These are phyloP conservation scores for Paramacrobiotus metropolitanus DNA, from an alignment of 1,140 invertebrate genomes.

Conservation along the genomic window DNA sequence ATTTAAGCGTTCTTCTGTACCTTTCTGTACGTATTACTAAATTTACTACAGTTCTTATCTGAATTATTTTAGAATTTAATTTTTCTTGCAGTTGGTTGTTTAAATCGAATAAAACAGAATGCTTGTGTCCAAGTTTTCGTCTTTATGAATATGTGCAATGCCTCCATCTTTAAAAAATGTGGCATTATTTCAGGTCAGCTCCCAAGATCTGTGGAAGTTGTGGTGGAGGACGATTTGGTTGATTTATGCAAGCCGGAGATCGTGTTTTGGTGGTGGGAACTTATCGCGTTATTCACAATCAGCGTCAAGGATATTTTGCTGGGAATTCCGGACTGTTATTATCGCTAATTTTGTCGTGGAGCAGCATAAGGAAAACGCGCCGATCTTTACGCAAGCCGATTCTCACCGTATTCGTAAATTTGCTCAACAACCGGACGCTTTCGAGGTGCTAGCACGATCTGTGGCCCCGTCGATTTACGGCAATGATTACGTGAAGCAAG, in stretches of 20 bases:
- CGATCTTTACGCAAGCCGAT: conserved; percentile 55
- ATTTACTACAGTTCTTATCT: too few relatives aligned
- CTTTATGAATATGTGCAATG: too few relatives aligned
- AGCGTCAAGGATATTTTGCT: conserved; percentile 72
- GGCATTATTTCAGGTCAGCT: conserved; percentile 38
- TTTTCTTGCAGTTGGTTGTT: too few relatives aligned
- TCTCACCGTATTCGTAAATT: conserved; percentile 69
- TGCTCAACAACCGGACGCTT: conserved; percentile 54
- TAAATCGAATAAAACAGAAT: too few relatives aligned
- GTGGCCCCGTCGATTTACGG: conserved; percentile 95
- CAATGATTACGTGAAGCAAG: conserved; percentile 86
- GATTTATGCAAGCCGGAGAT: conserved; percentile 86
- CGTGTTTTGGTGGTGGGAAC: conserved; percentile 78
- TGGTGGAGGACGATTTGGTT: conserved; percentile 88
- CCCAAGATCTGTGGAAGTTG: conserved; percentile 75
- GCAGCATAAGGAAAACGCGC: conserved; percentile 65
- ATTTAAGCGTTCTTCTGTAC: too few relatives aligned
- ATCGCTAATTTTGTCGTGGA: conserved; percentile 77
- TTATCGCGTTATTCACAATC: conserved; percentile 75
- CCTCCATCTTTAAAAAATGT: conserved; percentile 1
- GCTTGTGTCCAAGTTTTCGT: too few relatives aligned
- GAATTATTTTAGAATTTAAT: too few relatives aligned
- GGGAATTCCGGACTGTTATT: conserved; percentile 80
- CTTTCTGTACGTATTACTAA: too few relatives aligned
- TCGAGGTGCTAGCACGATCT: conserved; percentile 68